Conservation (phyloP, 2,113 vertebrate species). For the Semicossyphus pulcher region DNA sequence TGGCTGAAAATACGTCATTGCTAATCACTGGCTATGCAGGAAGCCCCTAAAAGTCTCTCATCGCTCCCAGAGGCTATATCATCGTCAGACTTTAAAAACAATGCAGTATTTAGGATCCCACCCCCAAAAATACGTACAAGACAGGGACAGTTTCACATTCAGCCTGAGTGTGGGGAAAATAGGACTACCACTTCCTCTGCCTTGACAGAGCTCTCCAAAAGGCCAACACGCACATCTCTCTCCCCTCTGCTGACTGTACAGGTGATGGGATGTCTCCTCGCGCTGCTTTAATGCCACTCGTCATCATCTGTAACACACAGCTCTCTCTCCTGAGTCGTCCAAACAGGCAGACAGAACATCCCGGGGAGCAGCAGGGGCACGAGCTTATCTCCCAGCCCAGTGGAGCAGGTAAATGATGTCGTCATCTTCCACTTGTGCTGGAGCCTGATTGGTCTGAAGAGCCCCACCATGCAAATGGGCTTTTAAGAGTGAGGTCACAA, state of each 20-base stretch:
- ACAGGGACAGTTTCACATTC: neutral
- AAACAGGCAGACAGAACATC: slow-evolving; percentile 72
- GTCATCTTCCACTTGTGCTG: slow-evolving; percentile 69
- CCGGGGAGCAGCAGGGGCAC: slow-evolving; percentile 69
- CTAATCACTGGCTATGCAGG: no score
- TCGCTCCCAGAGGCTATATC: no score
- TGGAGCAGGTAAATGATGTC: slow-evolving; percentile 81
- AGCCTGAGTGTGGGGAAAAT: neutral
- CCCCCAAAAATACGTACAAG: neutral
- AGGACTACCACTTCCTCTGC: slow-evolving; percentile 2
- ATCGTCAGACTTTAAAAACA: neutral
- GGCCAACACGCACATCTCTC: slow-evolving; percentile 43
- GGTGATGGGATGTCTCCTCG: slow-evolving; percentile 65
- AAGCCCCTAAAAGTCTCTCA: no score
- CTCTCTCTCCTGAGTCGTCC: slow-evolving; percentile 57
- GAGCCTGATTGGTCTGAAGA: slow-evolving; percentile 57
- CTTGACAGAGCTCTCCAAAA: slow-evolving; percentile 47
- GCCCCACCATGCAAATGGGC: slow-evolving; percentile 41
- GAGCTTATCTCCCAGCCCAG: slow-evolving; percentile 78
- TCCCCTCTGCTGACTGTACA: slow-evolving; percentile 50
- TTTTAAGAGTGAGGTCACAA: slow-evolving; percentile 28
- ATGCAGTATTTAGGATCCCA: neutral
- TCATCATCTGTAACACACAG: slow-evolving; percentile 69
- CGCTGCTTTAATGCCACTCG: slow-evolving; percentile 60
- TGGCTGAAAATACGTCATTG: no score